Percentiles rank a stretch among this genome's conserved stretches.
These are phyloP conservation scores for Atta cephalotes DNA, from an alignment of 1,140 invertebrate species.

Conservation along the genomic window DNA sequence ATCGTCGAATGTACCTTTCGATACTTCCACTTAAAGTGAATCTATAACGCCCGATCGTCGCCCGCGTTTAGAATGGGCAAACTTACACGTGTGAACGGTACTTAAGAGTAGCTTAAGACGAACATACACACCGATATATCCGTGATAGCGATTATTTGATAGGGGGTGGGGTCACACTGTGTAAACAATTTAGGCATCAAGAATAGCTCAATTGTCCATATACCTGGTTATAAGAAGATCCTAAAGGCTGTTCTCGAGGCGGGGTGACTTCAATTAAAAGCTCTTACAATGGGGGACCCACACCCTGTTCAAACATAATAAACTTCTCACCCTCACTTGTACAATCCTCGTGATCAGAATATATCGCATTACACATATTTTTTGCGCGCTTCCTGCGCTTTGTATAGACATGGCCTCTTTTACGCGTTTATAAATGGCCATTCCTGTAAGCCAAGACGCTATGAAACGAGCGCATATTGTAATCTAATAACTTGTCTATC, in stretches of 20 bases:
- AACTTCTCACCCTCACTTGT: constrained; percentile 68
- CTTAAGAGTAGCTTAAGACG: constrained; percentile 30
- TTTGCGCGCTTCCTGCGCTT: constrained; percentile 25
- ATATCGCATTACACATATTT: constrained; percentile 42
- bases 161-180: constrained; percentile 68
- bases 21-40: constrained; percentile 1
- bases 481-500: background rate
- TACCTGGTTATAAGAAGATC: constrained; percentile 71
- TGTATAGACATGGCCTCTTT: constrained; percentile 20
- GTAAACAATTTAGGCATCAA: constrained; percentile 81
- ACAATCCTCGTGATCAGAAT: constrained; percentile 40
- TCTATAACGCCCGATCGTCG: background rate
- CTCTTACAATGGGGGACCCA: constrained; percentile 79
- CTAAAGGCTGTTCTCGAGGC: constrained; percentile 73
- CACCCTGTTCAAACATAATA: constrained; percentile 82
- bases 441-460: background rate
- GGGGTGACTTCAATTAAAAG: constrained; percentile 81
- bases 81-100: constrained; percentile 31
- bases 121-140: constrained; percentile 34
- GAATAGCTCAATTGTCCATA: constrained; percentile 79
- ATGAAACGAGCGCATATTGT: background rate
- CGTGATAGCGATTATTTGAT: constrained; percentile 62
- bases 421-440: background rate
- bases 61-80: background rate
- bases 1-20: constrained; percentile 6